phyloP scores from a whole-genome alignment of 2,113 vertebrate species.

The Lycaon pictus region DNA sequence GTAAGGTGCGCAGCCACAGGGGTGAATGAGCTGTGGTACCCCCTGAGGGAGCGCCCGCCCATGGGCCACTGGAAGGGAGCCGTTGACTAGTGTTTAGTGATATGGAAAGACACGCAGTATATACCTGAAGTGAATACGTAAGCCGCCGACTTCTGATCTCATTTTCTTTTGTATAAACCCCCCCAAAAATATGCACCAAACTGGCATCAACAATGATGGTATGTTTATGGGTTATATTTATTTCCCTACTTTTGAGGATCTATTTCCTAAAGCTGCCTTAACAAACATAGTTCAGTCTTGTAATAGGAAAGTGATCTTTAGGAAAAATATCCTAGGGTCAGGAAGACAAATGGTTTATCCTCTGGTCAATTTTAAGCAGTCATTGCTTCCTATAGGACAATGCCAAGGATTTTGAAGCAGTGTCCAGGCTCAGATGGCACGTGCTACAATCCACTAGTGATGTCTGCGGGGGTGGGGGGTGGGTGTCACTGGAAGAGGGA shows the following conservation, averaged over 20 bases:
- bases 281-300: neutral
- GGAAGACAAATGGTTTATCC: neutral
- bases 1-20: neutral
- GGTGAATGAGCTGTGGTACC: neutral
- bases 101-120: neutral
- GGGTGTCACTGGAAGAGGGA: neutral
- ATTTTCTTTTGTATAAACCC: neutral
- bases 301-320: neutral
- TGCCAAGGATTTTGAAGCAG: neutral
- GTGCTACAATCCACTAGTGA: neutral
- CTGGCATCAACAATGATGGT: neutral
- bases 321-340: neutral
- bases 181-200: neutral
- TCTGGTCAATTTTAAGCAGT: neutral
- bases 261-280: conserved; percentile 23
- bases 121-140: neutral
- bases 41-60: neutral
- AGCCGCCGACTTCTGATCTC: neutral
- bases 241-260: neutral
- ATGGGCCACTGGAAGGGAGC: neutral
- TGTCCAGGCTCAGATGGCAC: neutral
- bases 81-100: neutral
- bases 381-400: neutral
- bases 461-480: neutral
- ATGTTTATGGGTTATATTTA: neutral